phyloP scores from a whole-genome alignment of 2,113 vertebrate genomes.

The Zapornia atra region DNA sequence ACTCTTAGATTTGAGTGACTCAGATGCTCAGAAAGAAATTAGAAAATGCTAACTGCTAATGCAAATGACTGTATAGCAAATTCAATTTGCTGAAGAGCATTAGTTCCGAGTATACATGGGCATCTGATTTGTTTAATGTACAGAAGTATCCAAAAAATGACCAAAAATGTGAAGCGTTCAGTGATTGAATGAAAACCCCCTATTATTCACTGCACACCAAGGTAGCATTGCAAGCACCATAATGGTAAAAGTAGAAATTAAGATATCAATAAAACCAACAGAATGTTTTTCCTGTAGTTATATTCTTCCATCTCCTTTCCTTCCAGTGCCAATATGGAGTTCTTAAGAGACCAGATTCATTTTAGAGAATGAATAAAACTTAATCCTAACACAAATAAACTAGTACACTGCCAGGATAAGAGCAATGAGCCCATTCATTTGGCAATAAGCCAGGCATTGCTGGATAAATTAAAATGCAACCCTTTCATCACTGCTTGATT shows the following conservation, averaged over 20 bases:
- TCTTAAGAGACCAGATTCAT: not conserved
- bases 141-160: not conserved
- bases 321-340: not conserved
- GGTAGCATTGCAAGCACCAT: not conserved
- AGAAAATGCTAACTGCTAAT: not conserved
- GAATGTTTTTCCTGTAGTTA: not conserved
- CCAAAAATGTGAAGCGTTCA: not conserved
- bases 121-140: not conserved
- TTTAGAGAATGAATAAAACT: not conserved
- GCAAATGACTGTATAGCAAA: not conserved
- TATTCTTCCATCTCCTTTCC: not conserved
- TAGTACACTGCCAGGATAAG: not conserved
- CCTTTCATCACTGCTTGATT: slow-evolving; percentile 16
- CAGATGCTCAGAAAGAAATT: not conserved
- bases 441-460: not conserved
- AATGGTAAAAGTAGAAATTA: not conserved
- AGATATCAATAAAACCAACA: not conserved
- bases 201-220: not conserved
- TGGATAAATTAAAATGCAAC: not conserved
- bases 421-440: not conserved
- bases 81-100: not conserved
- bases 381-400: not conserved
- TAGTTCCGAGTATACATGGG: not conserved
- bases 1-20: not conserved
- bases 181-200: not conserved